These are phyloP conservation scores for Cerceris rybyensis DNA, from an alignment of 2,888 invertebrate genomes.

Conservation along the genomic window DNA sequence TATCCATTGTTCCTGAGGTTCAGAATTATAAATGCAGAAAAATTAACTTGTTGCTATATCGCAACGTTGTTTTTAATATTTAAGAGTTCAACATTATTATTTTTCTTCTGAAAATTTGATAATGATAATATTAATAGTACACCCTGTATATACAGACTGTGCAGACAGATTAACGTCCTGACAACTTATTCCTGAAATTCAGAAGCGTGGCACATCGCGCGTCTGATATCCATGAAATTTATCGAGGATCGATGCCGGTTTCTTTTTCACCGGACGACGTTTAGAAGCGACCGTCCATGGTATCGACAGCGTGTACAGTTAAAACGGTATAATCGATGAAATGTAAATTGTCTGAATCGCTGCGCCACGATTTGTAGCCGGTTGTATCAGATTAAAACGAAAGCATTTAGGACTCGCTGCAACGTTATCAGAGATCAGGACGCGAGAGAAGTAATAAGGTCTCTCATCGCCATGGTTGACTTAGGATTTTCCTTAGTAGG, in stretches of 20 bases:
- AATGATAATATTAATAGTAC: too few species aligned
- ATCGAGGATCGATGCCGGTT: constrained; percentile 23
- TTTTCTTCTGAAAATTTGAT: too few species aligned
- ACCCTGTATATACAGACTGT: constrained; percentile 4
- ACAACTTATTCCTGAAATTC: constrained; percentile 31
- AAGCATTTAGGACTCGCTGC: not conserved
- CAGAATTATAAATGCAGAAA: too few species aligned
- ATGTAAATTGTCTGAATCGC: constrained; percentile 42
- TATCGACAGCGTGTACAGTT: constrained; percentile 37
- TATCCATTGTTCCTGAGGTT: too few species aligned
- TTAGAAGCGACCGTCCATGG: constrained; percentile 8
- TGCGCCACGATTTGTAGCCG: constrained; percentile 21
- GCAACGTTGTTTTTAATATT: too few species aligned
- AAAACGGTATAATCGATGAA: constrained; percentile 37
- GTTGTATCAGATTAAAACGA: constrained; percentile 9
- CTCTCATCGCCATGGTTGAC: too few species aligned
- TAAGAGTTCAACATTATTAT: too few species aligned
- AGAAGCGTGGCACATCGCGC: not conserved
- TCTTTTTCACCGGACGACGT: constrained; percentile 11
- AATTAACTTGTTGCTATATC: too few species aligned
- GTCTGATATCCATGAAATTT: constrained; percentile 18
- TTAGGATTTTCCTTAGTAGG: too few species aligned
- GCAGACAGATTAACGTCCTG: constrained; percentile 32
- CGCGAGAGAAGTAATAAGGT: too few species aligned
- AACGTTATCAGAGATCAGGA: too few species aligned